Base-by-base conservation (phyloP, 2,113 vertebrate species). In the Raja brachyura region DNA sequence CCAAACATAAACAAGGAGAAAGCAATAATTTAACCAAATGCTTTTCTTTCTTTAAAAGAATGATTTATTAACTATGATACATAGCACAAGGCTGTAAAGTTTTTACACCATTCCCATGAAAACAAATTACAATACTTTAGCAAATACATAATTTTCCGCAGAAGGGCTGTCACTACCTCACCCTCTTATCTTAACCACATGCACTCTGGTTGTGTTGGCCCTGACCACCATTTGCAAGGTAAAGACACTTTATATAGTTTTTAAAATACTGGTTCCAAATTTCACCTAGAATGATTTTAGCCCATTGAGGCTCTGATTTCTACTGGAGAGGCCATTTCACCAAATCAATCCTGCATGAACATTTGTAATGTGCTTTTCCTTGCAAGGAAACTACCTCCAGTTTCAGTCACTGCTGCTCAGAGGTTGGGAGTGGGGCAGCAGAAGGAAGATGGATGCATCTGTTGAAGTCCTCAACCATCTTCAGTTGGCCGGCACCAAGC, bases 61-160 rank as follows among this genome's bases (percentile, higher is more conserved):
- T 96, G 97, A 97, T 98, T 98, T 98, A 98, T 98, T 98, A 97
- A 97, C 97, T 98, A 98, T 98, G 95, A 97, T 98, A 98, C 97
- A 98, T 97, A 96, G 98, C 97, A 97, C 96, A 98, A 98, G 97
- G 97, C 97, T 97, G 97, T 97, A 96, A 96, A 97, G 97, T 97
- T 97, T 97, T 96, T 97, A 97, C 97, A 97, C 97, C 97, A 96
- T 97, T 98, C 97, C 97, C 97, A 98, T 95, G 95, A 96, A 98
- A 97, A 98, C 97, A 97, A 96, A 97, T 96, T 96, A 97, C 96
- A 97, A 97, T 96, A 97, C 96, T 97, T 94, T 96, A 96, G 97
- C 97, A 97, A 97, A 98, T 97, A 97, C 96, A 96, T 95, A 94
- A 95, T 95, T 96, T 96, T 95, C 95, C 95, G 63, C 31, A 92